Evolutionary conservation across 2,888 invertebrate genomes (phyloP).

Genomic region (Cephus nigrinus): DNA sequence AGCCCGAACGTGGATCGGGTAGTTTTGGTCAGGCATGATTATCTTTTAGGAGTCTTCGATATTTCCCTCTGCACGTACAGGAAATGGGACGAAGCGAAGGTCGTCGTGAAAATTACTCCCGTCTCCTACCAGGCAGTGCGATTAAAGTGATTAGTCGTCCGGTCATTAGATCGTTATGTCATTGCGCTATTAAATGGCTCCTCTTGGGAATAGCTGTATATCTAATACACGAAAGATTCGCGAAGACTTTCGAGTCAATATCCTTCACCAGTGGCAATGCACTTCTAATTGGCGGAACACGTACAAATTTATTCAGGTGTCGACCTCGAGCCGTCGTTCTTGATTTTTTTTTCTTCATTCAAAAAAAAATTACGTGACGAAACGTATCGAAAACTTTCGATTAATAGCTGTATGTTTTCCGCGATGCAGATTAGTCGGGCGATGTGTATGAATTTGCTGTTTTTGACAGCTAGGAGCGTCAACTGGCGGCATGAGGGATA

Average conservation of each 20-base stretch:
- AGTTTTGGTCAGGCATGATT: not conserved
- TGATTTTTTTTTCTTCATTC: not conserved
- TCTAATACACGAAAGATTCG: not conserved
- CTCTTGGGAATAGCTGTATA: not conserved
- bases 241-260: not conserved
- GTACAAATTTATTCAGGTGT: not conserved
- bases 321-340: not conserved
- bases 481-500: no score
- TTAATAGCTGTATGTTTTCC: no score
- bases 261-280: not conserved
- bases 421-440: no score
- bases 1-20: not conserved
- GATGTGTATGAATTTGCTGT: no score
- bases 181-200: slow-evolving; percentile 24
- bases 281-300: not conserved
- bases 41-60: not conserved
- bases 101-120: not conserved
- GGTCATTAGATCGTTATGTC: slow-evolving; percentile 36
- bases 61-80: not conserved
- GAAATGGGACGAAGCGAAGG: not conserved
- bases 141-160: slow-evolving; percentile 36
- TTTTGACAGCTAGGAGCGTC: no score
- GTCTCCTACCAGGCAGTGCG: slow-evolving; percentile 9
- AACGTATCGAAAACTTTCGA: no score
- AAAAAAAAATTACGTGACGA: no score